Evolutionary conservation across 1,140 invertebrate genomes (phyloP), one percentile per base, ranked within the genome.

Genomic region (Formica exsecta): DNA sequence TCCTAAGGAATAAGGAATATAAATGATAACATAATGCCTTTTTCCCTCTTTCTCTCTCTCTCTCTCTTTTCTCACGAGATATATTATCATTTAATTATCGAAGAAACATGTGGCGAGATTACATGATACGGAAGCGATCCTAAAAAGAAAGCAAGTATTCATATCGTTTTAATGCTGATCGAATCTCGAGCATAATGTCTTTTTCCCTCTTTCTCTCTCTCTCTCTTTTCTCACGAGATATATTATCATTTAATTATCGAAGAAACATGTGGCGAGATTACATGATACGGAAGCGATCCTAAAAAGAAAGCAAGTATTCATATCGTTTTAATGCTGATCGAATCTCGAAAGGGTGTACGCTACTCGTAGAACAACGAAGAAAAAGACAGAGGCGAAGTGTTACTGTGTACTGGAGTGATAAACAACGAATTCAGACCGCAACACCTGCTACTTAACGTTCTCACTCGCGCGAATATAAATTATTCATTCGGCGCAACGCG

Each of bases 381-480:
- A 84, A 76, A 76, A 36, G 79, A 84, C 71, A 64, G 1, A 5
- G 16, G 3, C 11, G 11, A 2, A 29, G 13, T 19, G 66, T 19
- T 51, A 48, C 6, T 8, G 57, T 36, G 41, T 13, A 36, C 22
- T 48, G 61, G 2, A 48, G 79, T 61, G 51, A 44, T 85, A 79
- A 88, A 88, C 87, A 89, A 51, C 48, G 32, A 89, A 80, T 86
- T 88, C 81, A 68, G 62, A 74, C 73, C 68, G 62, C 87, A 86
- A 79, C 86, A 85, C 80, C 80, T 85, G 80, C 87, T 80, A 89
- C 81, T 88, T 86, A 86, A 68, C 87, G 73, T 57, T 86, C 74
- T 86, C 68, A 59, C 51, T 71, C 22, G 66, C 25, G 51, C 38
- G 36, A 80, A 70, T 62, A 89, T 89, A 89, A 89, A 89, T 88